Conservation (phyloP, 1,140 invertebrate species). For the Lepidostoma basale region DNA sequence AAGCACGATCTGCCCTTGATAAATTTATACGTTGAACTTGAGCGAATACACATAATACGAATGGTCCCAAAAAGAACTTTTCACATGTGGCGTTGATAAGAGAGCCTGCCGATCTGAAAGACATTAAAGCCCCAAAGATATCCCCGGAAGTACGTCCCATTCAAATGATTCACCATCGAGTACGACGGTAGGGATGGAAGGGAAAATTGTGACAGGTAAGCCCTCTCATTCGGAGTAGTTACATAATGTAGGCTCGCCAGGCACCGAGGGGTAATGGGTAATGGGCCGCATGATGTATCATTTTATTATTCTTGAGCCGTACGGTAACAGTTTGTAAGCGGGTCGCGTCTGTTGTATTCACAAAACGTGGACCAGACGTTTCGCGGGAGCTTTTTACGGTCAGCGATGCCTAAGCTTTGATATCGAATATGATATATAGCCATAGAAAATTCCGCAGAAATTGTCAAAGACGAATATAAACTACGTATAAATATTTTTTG, state of each 20-base stretch:
- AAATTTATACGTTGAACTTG: too few relatives aligned
- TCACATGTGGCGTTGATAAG: too few relatives aligned
- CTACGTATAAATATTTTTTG: not conserved
- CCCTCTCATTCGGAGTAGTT: not conserved
- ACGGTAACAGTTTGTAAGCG: conserved; percentile 19
- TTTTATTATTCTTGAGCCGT: conserved; percentile 16
- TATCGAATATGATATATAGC: conserved; percentile 15
- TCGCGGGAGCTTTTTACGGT: not conserved
- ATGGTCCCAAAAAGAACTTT: too few relatives aligned
- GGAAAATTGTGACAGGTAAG: conserved; percentile 9
- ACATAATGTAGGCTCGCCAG: not conserved
- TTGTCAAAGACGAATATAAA: not conserved
- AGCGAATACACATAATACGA: too few relatives aligned
- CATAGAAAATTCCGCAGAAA: not conserved
- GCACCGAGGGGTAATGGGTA: conserved; percentile 6
- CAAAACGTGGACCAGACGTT: not conserved
- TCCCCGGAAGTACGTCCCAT: too few relatives aligned
- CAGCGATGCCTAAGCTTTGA: not conserved
- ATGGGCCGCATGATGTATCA: conserved; percentile 22
- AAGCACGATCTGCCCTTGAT: too few relatives aligned
- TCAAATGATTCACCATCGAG: too few relatives aligned
- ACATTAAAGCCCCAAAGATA: too few relatives aligned
- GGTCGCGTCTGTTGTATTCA: conserved; percentile 8
- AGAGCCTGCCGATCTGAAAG: too few relatives aligned
- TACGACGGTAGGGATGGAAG: too few relatives aligned